A percentile compares a stretch with the other conserved stretches of the same genome.
phyloP scores from a whole-genome alignment of 2,797 vertebrate species.

The Hyperoplus lanceolatus region DNA sequence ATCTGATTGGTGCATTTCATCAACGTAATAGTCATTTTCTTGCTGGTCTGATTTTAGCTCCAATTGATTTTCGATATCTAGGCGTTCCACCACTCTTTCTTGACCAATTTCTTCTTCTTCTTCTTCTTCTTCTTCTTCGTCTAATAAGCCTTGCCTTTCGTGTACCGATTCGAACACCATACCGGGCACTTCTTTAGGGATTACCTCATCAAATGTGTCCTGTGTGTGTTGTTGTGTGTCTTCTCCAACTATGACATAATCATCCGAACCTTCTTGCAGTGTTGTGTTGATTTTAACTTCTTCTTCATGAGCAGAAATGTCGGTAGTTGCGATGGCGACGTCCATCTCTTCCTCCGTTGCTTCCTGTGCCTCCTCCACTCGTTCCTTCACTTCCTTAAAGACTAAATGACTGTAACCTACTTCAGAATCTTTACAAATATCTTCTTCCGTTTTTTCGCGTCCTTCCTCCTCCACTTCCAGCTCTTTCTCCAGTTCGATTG shows the following conservation, averaged over 20 bases:
- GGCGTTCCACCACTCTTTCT: conserved; percentile 3
- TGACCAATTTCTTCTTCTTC: conserved; percentile 19
- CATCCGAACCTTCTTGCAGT: conserved; percentile 28
- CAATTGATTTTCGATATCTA: not conserved
- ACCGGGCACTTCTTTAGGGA: not conserved
- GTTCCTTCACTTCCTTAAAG: conserved; percentile 18
- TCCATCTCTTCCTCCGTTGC: conserved; percentile 35
- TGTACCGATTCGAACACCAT: not conserved
- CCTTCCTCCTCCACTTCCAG: conserved; percentile 38
- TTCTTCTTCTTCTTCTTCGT: conserved; percentile 20
- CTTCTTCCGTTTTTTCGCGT: conserved; percentile 22
- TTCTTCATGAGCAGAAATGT: conserved; percentile 20
- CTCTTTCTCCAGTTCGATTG: conserved; percentile 33
- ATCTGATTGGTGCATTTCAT: conserved; percentile 4
- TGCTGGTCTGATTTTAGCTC: not conserved
- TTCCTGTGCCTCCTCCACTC: conserved; percentile 39
- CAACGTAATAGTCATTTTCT: not conserved
- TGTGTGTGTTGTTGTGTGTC: accelerated
- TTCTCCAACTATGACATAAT: conserved; percentile 3
- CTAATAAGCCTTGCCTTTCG: not conserved
- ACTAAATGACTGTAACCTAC: not conserved
- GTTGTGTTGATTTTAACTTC: not conserved
- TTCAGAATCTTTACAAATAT: conserved; percentile 4
- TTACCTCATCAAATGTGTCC: conserved; percentile 2
- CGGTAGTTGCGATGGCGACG: conserved; percentile 6